phyloP scores from a whole-genome alignment of 2,113 vertebrate genomes.

The Hylia prasina region DNA sequence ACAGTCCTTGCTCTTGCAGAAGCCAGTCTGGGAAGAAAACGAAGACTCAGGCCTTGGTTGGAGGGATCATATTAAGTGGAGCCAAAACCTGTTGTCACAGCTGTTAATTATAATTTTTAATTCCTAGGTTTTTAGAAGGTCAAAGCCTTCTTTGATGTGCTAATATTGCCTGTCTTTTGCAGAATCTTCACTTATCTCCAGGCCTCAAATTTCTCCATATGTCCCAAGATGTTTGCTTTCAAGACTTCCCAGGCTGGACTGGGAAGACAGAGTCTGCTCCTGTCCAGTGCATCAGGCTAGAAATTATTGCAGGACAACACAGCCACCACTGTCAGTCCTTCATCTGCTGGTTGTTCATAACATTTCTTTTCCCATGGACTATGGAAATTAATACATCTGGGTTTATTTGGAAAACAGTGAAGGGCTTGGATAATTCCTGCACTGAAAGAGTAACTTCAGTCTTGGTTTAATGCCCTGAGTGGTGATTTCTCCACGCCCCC shows the following conservation, averaged over 20 bases:
- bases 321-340: neutral
- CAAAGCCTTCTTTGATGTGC: neutral
- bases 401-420: neutral
- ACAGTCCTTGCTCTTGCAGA: neutral
- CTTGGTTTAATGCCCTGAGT: neutral
- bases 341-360: neutral
- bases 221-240: neutral
- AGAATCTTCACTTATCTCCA: neutral
- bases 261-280: neutral
- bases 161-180: neutral
- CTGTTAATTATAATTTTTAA: neutral
- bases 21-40: neutral
- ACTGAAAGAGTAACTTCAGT: neutral
- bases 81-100: neutral
- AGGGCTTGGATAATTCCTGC: neutral
- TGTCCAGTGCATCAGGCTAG: neutral
- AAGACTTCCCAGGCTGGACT: neutral
- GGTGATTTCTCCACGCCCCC: neutral
- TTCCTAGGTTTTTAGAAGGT: neutral
- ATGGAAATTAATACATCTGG: neutral
- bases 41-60: neutral
- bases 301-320: neutral
- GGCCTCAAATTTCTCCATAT: neutral
- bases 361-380: neutral
- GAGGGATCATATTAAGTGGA: neutral